Conservation (phyloP, 2,888 invertebrate species). For the Agrochola lota region DNA sequence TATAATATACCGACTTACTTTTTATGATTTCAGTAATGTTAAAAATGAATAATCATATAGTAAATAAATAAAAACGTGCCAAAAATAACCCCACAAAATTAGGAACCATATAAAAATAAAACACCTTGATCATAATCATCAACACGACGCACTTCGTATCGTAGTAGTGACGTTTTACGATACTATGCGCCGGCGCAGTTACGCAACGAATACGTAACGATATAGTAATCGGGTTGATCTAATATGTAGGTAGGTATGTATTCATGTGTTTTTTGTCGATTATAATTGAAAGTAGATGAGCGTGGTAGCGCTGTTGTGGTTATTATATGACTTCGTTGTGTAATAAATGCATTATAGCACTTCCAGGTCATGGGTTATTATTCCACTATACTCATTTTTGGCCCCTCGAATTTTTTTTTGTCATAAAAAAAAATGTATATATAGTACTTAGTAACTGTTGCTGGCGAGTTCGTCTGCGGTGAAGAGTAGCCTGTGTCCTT, state of each 20-base stretch:
- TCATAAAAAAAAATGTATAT: neutral
- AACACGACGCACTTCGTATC: slow-evolving; percentile 29
- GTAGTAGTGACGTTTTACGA: slow-evolving; percentile 37
- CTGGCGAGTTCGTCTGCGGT: too few species aligned
- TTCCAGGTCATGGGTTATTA: neutral
- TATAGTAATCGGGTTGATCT: slow-evolving; percentile 23
- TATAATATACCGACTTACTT: neutral
- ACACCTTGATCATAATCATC: slow-evolving; percentile 7
- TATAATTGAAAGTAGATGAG: slow-evolving; percentile 47
- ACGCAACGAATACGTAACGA: slow-evolving; percentile 47
- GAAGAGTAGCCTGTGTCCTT: too few species aligned
- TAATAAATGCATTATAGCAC: neutral
- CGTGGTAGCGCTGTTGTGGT: neutral
- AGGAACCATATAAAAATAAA: neutral
- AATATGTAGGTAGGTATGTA: slow-evolving; percentile 23
- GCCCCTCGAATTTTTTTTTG: too few species aligned
- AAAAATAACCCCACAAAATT: neutral
- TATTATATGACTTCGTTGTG: slow-evolving; percentile 18
- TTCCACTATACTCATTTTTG: neutral
- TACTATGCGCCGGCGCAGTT: slow-evolving; percentile 30
- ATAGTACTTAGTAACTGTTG: too few species aligned
- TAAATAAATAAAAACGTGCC: neutral
- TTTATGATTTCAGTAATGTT: neutral
- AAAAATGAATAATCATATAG: neutral
- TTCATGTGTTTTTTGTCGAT: slow-evolving; percentile 32